phyloP scores from a whole-genome alignment of 1,140 invertebrate genomes.

The Bombus consobrinus region DNA sequence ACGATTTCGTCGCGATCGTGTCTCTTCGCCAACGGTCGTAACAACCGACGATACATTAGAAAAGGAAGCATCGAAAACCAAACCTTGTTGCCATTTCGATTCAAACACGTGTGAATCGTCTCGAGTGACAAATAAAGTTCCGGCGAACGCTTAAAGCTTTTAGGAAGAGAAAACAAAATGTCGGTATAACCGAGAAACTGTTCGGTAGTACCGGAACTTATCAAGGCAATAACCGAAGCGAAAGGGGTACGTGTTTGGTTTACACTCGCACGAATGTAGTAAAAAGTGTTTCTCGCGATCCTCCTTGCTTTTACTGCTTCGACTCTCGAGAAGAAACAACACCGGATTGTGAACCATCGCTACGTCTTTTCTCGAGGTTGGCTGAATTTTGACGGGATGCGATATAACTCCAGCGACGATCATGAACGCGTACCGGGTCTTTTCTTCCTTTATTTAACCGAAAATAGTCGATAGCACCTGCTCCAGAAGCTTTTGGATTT shows the following conservation, averaged over 20 bases:
- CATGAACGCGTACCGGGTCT: neutral
- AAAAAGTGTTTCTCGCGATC: neutral
- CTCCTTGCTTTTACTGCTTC: neutral
- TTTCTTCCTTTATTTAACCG: conserved; percentile 41
- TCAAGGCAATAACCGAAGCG: neutral
- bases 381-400: neutral
- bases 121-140: neutral
- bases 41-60: neutral
- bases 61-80: neutral
- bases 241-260: conserved; percentile 25
- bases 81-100: neutral
- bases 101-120: too few species aligned
- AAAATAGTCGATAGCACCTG: conserved; percentile 44
- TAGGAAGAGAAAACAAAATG: neutral
- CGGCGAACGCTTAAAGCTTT: neutral
- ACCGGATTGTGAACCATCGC: neutral
- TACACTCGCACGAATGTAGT: conserved; percentile 2
- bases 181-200: neutral
- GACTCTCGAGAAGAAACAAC: conserved; percentile 28
- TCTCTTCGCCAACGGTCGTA: too few species aligned
- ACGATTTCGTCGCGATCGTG: too few species aligned
- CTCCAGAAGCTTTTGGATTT: conserved; percentile 52
- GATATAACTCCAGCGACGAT: conserved; percentile 22
- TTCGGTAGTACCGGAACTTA: neutral
- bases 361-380: too few species aligned